Percentiles rank a stretch among this genome's conserved stretches.
These are phyloP conservation scores for Myoxocephalus aenaeus DNA, from an alignment of 2,797 vertebrate species.

Conservation along the genomic window DNA sequence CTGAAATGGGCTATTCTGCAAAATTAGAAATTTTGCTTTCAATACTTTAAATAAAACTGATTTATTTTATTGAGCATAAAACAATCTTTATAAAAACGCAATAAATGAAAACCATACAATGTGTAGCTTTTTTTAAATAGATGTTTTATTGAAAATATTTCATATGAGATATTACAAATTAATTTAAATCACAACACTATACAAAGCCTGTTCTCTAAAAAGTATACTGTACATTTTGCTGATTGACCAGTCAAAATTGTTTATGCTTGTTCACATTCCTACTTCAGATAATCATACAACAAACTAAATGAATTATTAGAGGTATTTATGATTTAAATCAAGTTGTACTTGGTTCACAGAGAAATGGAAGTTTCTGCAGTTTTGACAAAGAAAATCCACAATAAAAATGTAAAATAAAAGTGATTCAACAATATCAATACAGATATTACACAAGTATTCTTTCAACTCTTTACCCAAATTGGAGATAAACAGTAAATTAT, in stretches of 20 bases:
- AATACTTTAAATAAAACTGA: not conserved
- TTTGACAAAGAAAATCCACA: not conserved
- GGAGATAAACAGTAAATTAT: not conserved
- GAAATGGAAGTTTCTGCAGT: not conserved
- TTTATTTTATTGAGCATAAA: not conserved
- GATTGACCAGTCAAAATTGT: not conserved
- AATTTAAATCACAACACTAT: constrained; percentile 5
- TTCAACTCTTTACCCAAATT: not conserved
- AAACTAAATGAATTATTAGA: not conserved
- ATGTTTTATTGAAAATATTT: constrained; percentile 33
- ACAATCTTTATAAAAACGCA: not conserved
- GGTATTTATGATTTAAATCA: constrained; percentile 9
- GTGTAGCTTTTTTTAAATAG: not conserved
- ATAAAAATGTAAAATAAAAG: not conserved
- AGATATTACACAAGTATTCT: not conserved
- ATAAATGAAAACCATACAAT: not conserved
- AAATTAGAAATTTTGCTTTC: too few relatives aligned
- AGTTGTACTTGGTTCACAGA: not conserved
- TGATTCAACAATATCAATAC: not conserved
- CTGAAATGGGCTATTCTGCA: too few relatives aligned
- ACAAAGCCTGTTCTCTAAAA: not conserved
- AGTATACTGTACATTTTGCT: not conserved
- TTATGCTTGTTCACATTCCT: constrained; percentile 17
- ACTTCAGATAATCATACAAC: not conserved
- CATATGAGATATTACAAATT: not conserved